phyloP scores from a whole-genome alignment of 2,797 vertebrate species.

The Falco columbarius region DNA sequence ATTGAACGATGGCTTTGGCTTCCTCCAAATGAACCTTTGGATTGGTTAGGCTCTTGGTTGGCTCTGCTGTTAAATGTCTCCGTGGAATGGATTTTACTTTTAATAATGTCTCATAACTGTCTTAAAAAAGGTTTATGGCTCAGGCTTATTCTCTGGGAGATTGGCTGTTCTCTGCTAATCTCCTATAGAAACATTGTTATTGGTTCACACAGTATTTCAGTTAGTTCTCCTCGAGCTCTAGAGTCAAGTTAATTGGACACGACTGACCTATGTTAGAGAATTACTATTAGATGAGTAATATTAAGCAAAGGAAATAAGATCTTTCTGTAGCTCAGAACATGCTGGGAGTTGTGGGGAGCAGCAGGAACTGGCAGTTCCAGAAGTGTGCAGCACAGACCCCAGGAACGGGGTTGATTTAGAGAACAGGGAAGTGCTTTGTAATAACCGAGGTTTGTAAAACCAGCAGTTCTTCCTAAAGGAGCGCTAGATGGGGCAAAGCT shows the following conservation, averaged over 20 bases:
- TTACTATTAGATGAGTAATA: neutral
- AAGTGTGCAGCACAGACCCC: neutral
- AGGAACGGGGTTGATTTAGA: neutral
- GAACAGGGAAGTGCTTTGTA: neutral
- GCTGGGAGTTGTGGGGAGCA: neutral
- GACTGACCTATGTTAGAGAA: neutral
- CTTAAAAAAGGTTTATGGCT: slow-evolving; percentile 34
- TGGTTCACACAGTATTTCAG: slow-evolving; percentile 13
- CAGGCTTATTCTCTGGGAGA: slow-evolving; percentile 2
- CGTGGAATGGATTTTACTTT: slow-evolving; percentile 10
- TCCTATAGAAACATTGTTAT: slow-evolving; percentile 7
- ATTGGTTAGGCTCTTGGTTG: neutral
- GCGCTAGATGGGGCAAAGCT: neutral
- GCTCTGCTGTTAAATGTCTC: neutral
- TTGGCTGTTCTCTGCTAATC: neutral
- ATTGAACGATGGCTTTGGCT: neutral
- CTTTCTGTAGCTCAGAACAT: neutral
- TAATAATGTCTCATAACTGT: neutral
- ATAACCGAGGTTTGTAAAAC: neutral
- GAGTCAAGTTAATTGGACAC: neutral
- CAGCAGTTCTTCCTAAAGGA: neutral
- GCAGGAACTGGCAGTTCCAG: slow-evolving; percentile 37
- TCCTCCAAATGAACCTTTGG: neutral
- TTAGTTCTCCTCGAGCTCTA: slow-evolving; percentile 7
- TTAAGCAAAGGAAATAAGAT: slow-evolving; percentile 5